Evolutionary conservation across 1,140 invertebrate genomes (phyloP), one percentile per base, ranked within the genome.

Genomic region (Cotesia vestalis): DNA sequence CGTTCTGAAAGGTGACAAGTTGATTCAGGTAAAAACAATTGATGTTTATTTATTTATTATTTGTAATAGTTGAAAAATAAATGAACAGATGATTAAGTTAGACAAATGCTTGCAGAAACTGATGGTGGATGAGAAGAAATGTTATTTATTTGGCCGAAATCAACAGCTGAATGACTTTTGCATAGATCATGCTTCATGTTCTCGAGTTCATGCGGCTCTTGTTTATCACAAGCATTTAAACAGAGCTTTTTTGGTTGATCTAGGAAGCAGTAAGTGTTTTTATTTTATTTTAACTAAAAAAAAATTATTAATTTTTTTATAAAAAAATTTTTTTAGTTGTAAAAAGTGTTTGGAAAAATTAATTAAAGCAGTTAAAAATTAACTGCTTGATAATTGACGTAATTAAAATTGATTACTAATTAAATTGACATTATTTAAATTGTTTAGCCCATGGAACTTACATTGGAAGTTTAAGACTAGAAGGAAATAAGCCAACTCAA

Each of bases 101-200:
- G 51, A 74, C 52, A 55, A 68, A 66, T 72, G 72, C 72, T 72
- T 46, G 71, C 64, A 99, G 91, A 99, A 99, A 91, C 86, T 99
- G 68, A 99, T 99, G 96, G 93, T 99, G 71, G 98, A 99, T 86
- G 96, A 99, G 80, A 99, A 99, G 84, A 97, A 96, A 84, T 98
- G 96, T 83, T 99, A 99, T 83, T 89, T 99, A 59, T 99, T 99
- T 90, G 98, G 98, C 0, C 90, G 98, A 1, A 99, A 99, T 88
- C 93, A 95, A 72, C 95, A 98, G 82, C 91, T 98, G 87, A 98
- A 97, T 89, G 98, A 99, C 86, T 98, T 99, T 86, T 96, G 95
- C 79, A 98, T 99, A 78, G 98, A 99, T 85, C 98, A 99, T 88
- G 96, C 96, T 14, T 98, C 96, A 17, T 99, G 98, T 87, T 99